Evolutionary conservation across 2,797 vertebrate genomes (phyloP).

Genomic region (Enteromius afrohamiltoni): DNA sequence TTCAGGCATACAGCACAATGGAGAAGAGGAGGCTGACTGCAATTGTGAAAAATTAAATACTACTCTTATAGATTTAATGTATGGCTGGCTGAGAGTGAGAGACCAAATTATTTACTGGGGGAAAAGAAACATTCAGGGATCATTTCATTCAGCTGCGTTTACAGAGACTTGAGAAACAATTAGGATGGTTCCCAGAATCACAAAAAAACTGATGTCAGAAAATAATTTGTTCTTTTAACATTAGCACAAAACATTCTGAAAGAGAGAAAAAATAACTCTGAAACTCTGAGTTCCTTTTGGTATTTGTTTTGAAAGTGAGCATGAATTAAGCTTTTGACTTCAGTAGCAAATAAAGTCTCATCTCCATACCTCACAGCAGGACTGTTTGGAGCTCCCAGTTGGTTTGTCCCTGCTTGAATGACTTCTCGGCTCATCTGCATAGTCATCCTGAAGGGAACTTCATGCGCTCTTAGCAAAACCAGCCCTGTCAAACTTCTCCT

Average conservation of each 20-base stretch:
- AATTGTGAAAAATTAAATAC: background rate
- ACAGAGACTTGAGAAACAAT: background rate
- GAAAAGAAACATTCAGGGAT: background rate
- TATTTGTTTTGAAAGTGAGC: conserved; percentile 30
- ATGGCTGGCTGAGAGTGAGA: background rate
- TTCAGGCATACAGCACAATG: background rate
- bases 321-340: conserved; percentile 36
- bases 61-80: background rate
- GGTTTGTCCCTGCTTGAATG: conserved; percentile 39
- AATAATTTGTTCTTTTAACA: background rate
- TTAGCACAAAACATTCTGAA: background rate
- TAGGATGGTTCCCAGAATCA: background rate
- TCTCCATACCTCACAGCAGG: conserved; percentile 45
- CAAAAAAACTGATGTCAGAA: background rate
- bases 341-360: conserved; percentile 28
- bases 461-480: conserved; percentile 22
- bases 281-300: conserved; percentile 4
- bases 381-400: conserved; percentile 37
- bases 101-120: background rate
- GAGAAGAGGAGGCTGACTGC: conserved; percentile 15
- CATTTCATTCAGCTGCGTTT: background rate
- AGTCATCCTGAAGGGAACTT: conserved; percentile 23
- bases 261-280: background rate
- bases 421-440: conserved; percentile 36
- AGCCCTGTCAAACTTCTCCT: conserved; percentile 31